Base-by-base conservation (phyloP, 2,888 invertebrate species). In the Mesorhabditis spiculigera region DNA sequence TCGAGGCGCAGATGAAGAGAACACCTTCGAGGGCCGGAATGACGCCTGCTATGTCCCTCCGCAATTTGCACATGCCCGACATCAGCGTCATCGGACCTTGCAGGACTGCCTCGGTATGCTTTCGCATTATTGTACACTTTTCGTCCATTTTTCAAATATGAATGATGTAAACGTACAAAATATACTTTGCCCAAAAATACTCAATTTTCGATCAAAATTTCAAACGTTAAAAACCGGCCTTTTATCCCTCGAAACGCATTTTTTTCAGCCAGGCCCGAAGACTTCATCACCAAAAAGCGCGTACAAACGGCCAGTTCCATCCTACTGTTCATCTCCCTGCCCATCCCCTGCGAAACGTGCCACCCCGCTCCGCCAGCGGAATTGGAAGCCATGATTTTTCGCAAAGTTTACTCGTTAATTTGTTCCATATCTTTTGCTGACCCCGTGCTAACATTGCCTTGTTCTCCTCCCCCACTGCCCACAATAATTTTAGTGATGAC, bases 181-280 rank as follows among this genome's bases (percentile, higher is more conserved):
- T 28, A 28, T 28, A 28, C 3, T 28, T 28, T 28, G 28, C 28
- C 28, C 28, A 28, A 28, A 28, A 28, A 28, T 28, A 28, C 28
- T 28, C 28, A 28, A 28, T 28, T 28, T 28, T 28, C 28, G 28
- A 28, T 28, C 28, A 28, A 28, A 28, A 28, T 28, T 28, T 28
- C 28, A 28, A 28, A 28, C 28, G 3, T 28, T 28, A 28, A 28
- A 28, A 28, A 28, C 28, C 3, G 1, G 1, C 28, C 3, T 28
- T 28, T 28, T 28, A 1, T 28, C 28, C 28, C 28, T 28, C 28
- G 28, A 28, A 28, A 28, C 28, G 28, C 28, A 50, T 50, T 50
- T n/a, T n/a, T n/a, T 50, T 50, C n/a, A 50, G 58, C 58, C 58
- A 13, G 58, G 58, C n/a, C 58, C 58, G n/a, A 50, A 50, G n/a